Evolutionary conservation across 2,888 invertebrate species (phyloP), one percentile per base, ranked within the genome.

Genomic region (Sphaerolaimus hirsutus): DNA sequence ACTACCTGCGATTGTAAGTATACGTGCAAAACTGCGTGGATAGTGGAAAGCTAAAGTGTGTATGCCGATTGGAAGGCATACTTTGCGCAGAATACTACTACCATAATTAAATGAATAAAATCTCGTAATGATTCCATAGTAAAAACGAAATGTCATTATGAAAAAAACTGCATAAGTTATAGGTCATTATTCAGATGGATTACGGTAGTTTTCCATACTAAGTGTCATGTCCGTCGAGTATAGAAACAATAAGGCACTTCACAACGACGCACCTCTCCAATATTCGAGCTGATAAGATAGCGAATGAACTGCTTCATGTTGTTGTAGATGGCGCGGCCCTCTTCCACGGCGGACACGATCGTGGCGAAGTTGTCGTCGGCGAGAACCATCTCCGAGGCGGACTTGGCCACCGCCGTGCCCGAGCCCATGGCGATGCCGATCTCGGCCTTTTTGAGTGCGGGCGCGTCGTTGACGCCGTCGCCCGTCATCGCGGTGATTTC

Each of bases 271-370:
- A 76, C 76, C 70, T 97, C 93, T 72, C 93, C 93, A 70, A 97
- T 86, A 75, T 93, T 97, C 63, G 93, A 93, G 41, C 91, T 91
- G 70, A 93, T 93, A 65, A 93, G 76, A 69, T 93, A 93, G 64
- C 93, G 84, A 71, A 93, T 93, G 71, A 93, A 93, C 71, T 93
- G 93, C 70, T 93, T 93, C 93, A 93, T 93, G 79, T 93, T 93
- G 75, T 91, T 93, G 76, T 93, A 93, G 72, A 93, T 93, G 66
- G 91, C 91, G 64, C 91, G 83, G 64, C 91, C 89, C 74, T 93
- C 91, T 68, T 93, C 91, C 68, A 93, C 91, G 57, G 91, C 91
- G 47, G 91, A 76, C 53, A 93, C 93, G 68, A 93, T 93, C 61
- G 89, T 83, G 50, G 89, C 82, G 78, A 93, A 93, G 76, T 93